phyloP scores from a whole-genome alignment of 2,113 vertebrate species.

The Psammodynastes pulverulentus region DNA sequence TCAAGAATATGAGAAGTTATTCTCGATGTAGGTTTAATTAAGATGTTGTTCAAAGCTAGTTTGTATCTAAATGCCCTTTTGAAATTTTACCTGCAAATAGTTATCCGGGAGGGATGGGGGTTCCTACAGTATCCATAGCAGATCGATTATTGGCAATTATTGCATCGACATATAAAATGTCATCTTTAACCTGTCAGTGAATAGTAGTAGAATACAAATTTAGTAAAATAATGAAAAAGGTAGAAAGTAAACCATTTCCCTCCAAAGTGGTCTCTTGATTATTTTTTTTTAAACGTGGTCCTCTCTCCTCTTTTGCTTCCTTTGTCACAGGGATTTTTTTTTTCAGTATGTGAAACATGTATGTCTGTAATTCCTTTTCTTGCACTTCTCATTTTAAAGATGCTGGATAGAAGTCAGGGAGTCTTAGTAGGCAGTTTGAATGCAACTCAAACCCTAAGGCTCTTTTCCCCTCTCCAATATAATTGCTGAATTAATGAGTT shows the following conservation, averaged over 20 bases:
- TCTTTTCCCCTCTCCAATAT: slow-evolving; percentile 51
- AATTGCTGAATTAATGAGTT: slow-evolving; percentile 69
- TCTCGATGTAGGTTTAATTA: slow-evolving; percentile 34
- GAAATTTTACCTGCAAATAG: slow-evolving; percentile 35
- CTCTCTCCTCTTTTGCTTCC: neutral
- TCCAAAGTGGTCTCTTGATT: neutral
- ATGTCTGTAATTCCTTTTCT: slow-evolving; percentile 20
- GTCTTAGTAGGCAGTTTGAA: slow-evolving; percentile 59
- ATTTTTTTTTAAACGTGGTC: neutral
- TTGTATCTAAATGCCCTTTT: slow-evolving; percentile 27
- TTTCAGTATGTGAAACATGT: slow-evolving; percentile 28
- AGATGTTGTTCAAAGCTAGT: slow-evolving; percentile 20
- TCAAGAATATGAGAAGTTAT: slow-evolving; percentile 33
- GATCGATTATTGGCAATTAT: neutral
- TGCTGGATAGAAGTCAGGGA: slow-evolving; percentile 34
- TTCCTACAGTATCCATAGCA: neutral
- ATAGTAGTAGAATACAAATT: neutral
- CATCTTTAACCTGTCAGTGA: neutral
- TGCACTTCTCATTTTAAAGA: slow-evolving; percentile 47
- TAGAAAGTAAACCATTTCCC: neutral
- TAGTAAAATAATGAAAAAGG: neutral
- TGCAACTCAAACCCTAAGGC: slow-evolving; percentile 61
- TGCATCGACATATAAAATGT: neutral
- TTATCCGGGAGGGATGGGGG: slow-evolving; percentile 46
- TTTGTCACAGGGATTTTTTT: slow-evolving; percentile 1